These are phyloP conservation scores for Ophthalmolycus amberensis DNA, from an alignment of 2,113 vertebrate species.

Conservation along the genomic window DNA sequence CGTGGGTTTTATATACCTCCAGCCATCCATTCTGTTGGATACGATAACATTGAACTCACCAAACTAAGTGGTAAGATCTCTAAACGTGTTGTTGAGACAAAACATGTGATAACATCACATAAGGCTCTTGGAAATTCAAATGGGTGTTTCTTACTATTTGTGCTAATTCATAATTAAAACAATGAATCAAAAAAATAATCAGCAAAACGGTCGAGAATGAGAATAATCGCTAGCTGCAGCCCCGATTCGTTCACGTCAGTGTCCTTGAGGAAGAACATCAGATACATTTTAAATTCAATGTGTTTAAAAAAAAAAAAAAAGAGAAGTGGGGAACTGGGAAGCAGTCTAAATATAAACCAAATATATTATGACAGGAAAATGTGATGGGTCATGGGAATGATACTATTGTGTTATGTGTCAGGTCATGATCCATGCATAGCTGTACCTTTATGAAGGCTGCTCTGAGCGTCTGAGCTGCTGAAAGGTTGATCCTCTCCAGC, in stretches of 20 bases:
- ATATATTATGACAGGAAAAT: not conserved
- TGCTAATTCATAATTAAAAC: not conserved
- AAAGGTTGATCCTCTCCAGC: slow-evolving; percentile 98
- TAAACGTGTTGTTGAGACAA: not conserved
- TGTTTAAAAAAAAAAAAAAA: not conserved
- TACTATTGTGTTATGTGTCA: not conserved
- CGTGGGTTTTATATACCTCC: not conserved
- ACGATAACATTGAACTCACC: not conserved
- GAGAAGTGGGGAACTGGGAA: not conserved
- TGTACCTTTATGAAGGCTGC: slow-evolving; percentile 98
- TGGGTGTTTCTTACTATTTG: not conserved
- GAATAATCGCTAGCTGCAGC: not conserved
- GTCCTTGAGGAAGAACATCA: not conserved
- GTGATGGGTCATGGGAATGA: not conserved
- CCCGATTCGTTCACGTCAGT: not conserved
- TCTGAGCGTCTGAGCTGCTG: slow-evolving; percentile 97
- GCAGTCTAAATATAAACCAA: not conserved
- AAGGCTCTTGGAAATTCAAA: not conserved
- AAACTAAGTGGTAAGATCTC: not conserved
- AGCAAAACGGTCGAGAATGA: not conserved
- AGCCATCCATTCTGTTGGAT: not conserved
- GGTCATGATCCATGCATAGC: not conserved
- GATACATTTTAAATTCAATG: not conserved
- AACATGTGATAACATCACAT: not conserved
- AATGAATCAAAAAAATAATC: too few relatives aligned